These are phyloP conservation scores for Eulacestoma nigropectus DNA, from an alignment of 2,113 vertebrate genomes.

Conservation along the genomic window DNA sequence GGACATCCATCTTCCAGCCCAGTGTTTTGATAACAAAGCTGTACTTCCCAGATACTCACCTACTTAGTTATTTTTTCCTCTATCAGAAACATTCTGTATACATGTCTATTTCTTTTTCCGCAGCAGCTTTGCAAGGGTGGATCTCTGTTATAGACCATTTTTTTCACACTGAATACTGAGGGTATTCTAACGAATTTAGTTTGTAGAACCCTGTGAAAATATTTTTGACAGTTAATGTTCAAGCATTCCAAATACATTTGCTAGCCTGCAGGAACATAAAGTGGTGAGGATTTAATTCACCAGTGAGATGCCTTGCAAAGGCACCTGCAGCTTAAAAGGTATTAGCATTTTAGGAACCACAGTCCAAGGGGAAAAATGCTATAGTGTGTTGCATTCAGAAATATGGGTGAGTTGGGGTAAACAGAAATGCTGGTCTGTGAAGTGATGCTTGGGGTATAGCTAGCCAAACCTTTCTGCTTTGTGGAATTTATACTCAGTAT, in stretches of 20 bases:
- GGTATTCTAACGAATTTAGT: not conserved
- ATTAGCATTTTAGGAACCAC: not conserved
- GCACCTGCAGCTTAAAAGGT: not conserved
- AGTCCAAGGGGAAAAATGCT: not conserved
- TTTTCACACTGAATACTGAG: not conserved
- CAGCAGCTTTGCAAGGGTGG: not conserved
- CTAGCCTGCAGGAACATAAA: not conserved
- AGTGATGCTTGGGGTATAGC: not conserved
- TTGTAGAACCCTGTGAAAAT: not conserved
- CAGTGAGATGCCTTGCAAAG: not conserved
- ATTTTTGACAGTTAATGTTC: not conserved
- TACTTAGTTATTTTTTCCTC: conserved; percentile 34
- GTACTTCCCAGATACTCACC: conserved; percentile 6
- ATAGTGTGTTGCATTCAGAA: not conserved
- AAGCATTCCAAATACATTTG: not conserved
- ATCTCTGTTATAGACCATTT: not conserved
- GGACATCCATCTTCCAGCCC: not conserved
- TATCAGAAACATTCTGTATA: not conserved
- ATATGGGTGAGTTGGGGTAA: not conserved
- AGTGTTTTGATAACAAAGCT: conserved; percentile 22
- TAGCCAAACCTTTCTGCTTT: not conserved
- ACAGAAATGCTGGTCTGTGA: not conserved
- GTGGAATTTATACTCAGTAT: not conserved
- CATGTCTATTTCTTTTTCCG: not conserved
- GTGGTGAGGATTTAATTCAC: not conserved